Percentiles rank a stretch among this genome's conserved stretches.
phyloP scores from a whole-genome alignment of 1,140 invertebrate genomes.

The Conopomorpha cramerella region DNA sequence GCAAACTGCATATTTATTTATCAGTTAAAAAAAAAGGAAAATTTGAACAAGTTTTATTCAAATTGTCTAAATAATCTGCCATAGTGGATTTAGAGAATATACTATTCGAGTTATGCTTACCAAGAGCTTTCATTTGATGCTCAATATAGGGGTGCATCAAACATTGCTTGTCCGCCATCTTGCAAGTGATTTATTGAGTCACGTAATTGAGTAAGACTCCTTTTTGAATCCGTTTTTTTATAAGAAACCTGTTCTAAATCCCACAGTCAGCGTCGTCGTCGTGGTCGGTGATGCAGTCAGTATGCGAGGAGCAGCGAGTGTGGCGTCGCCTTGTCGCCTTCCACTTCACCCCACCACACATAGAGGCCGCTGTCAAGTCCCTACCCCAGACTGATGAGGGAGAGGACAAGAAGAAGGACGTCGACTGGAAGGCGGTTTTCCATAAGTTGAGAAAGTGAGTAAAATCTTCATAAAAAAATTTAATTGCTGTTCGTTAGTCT shows the following conservation, averaged over 20 bases:
- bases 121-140: no score
- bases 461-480: no score
- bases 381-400: constrained; percentile 14
- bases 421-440: constrained; percentile 76
- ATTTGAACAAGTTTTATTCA: no score
- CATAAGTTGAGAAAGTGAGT: constrained; percentile 74
- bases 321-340: constrained; percentile 91
- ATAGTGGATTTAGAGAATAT: no score
- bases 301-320: constrained; percentile 86
- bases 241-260: not conserved
- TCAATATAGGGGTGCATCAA: no score
- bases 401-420: constrained; percentile 16
- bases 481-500: no score
- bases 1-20: no score
- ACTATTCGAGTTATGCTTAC: no score
- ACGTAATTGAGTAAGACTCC: not conserved
- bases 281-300: constrained; percentile 73
- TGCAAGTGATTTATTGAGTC: no score
- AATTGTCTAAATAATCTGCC: no score
- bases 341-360: constrained; percentile 89
- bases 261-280: constrained; percentile 60
- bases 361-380: constrained; percentile 65
- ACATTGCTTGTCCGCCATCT: no score
- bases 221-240: not conserved
- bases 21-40: no score